These are phyloP conservation scores for Agapostemon virescens DNA, from an alignment of 2,888 invertebrate species.

Conservation along the genomic window DNA sequence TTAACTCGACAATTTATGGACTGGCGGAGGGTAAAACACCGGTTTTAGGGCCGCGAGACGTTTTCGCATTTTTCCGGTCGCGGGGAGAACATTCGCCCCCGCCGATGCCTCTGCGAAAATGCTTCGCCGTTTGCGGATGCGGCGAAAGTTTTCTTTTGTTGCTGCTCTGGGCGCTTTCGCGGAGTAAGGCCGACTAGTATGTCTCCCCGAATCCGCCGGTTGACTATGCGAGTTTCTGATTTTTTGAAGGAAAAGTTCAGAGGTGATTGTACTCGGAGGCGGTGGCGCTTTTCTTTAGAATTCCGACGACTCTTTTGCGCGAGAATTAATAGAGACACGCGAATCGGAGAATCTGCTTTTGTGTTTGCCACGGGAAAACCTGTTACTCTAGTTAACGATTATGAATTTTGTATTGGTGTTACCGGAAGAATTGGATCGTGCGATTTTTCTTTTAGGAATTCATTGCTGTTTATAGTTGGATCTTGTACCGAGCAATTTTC, in stretches of 20 bases:
- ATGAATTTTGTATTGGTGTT: too few species aligned
- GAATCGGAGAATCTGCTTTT: too few species aligned
- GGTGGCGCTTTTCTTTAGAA: neutral
- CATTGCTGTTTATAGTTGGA: too few species aligned
- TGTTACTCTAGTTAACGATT: too few species aligned
- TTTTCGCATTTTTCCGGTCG: neutral
- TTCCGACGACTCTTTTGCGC: neutral
- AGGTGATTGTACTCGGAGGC: neutral
- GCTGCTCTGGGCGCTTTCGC: neutral
- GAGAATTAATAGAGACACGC: too few species aligned
- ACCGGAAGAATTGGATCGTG: too few species aligned
- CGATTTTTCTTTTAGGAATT: too few species aligned
- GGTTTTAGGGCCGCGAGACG: slow-evolving; percentile 6
- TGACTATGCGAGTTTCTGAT: neutral
- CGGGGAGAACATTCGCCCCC: neutral
- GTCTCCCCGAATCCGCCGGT: neutral
- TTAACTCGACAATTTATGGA: neutral
- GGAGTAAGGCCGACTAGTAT: neutral
- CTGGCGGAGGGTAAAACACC: neutral
- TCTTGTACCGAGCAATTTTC: too few species aligned
- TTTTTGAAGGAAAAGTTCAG: neutral
- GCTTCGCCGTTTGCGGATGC: neutral
- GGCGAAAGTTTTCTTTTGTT: slow-evolving; percentile 5
- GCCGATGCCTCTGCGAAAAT: neutral
- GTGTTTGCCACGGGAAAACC: too few species aligned